Base-by-base conservation (phyloP, 2,888 invertebrate genomes). In the Acanthopleura granulata region DNA sequence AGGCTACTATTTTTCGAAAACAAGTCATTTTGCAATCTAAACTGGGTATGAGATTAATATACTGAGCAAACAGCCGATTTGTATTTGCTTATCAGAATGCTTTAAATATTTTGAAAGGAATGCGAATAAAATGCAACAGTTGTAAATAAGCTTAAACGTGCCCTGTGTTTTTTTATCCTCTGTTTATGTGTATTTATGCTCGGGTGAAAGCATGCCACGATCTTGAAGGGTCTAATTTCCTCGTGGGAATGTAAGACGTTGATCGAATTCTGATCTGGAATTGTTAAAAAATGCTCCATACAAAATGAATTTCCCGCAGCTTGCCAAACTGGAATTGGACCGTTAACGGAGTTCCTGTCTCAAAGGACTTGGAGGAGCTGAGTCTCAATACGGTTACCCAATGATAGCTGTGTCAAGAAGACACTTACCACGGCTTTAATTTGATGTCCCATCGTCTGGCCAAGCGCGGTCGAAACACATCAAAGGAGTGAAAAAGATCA, bases 11-110 rank as follows among this genome's bases (percentile, higher is more conserved):
- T 57, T 57, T 57, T 57, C 57, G 57, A 57, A n/a, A 66, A 22
- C 3, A 27, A 16, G 29, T 27, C 22, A 27, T 66, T 66, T 66
- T 66, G 66, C 66, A 27, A 22, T 16, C 25, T 27, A 66, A 27
- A 66, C 22, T 27, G 66, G 18, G 66, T 66, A 27, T 66, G 66
- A 66, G 66, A 66, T 66, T 66, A 66, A 6, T 16, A 66, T 22
- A 66, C 16, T 16, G 22, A 12, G 66, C 22, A 66, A 6, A 66
- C 25, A 66, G 18, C 22, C 66, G 29, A 66, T 9, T 66, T 66
- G 66, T 66, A 66, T 66, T 66, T 27, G 29, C 66, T 66, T 66
- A 66, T 66, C 66, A 1, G 25, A 27, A 66, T 66, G 66, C 66
- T 66, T 66, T 66, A 66, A 66, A 66, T 66, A 66, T 66, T 66